phyloP scores from a whole-genome alignment of 2,797 vertebrate genomes.

The Emys orbicularis region DNA sequence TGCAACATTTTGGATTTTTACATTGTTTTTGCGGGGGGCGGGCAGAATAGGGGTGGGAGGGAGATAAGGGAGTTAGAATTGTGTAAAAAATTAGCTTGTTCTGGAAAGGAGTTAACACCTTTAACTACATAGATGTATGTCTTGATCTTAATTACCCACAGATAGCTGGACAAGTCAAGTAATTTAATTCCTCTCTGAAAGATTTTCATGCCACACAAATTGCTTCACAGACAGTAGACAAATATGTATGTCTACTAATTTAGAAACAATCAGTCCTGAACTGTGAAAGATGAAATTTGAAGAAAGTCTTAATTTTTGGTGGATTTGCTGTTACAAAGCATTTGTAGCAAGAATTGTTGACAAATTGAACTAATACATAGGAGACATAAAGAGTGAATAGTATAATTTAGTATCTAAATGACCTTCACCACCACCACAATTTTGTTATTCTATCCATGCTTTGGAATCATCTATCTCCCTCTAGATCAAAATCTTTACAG shows the following conservation, averaged over 20 bases:
- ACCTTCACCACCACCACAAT: not conserved
- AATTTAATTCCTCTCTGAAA: not conserved
- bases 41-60: no score
- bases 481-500: constrained; percentile 9
- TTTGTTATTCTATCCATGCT: not conserved
- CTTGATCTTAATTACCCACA: not conserved
- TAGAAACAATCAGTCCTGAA: not conserved
- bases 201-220: not conserved
- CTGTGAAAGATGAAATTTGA: not conserved
- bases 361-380: not conserved
- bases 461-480: not conserved
- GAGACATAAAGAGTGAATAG: not conserved
- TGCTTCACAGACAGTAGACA: not conserved
- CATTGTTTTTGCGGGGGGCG: no score
- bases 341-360: not conserved
- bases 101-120: not conserved
- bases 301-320: not conserved
- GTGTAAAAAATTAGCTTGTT: not conserved
- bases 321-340: not conserved
- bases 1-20: not conserved
- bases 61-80: not conserved
- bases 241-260: not conserved
- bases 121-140: accelerated
- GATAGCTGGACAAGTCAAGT: not conserved
- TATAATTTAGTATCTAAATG: not conserved